Evolutionary conservation across 2,113 vertebrate species (phyloP).

Genomic region (Hippocampus abdominalis): DNA sequence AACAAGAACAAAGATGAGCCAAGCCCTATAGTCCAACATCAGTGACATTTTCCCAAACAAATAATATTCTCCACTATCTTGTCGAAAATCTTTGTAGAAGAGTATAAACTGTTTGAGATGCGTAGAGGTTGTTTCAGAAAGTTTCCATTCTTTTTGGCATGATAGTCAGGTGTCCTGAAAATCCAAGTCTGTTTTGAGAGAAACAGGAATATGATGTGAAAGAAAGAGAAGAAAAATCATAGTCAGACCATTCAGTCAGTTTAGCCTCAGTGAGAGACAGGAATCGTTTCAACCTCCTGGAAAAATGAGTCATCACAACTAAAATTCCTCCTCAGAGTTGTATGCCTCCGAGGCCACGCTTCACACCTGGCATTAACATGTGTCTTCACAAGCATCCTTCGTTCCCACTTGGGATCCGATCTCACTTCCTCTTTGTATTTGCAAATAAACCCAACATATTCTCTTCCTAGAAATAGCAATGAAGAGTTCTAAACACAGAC

Average conservation of each 20-base stretch:
- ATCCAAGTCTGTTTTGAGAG: not conserved
- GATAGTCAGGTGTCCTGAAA: too few species aligned
- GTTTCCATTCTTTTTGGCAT: too few species aligned
- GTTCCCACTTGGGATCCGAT: not conserved
- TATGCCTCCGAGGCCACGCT: not conserved
- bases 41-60: too few species aligned
- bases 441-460: not conserved
- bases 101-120: too few species aligned
- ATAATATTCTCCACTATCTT: too few species aligned
- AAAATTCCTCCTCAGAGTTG: not conserved
- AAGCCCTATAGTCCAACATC: too few species aligned
- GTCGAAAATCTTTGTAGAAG: too few species aligned
- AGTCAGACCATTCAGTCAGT: not conserved
- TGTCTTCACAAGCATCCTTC: conserved; percentile 1
- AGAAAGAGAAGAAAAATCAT: not conserved
- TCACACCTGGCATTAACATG: conserved; percentile 8
- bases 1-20: too few species aligned
- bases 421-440: conserved; percentile 2
- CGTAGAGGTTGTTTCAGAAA: too few species aligned
- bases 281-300: not conserved
- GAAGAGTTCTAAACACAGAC: not conserved
- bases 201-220: not conserved
- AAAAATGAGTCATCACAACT: conserved; percentile 2
- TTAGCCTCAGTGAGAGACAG: not conserved
- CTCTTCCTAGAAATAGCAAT: not conserved